A percentile compares a stretch with the other conserved stretches of the same genome.
Conservation (phyloP, 2,113 vertebrate genomes). For the Microcebus murinus region DNA sequence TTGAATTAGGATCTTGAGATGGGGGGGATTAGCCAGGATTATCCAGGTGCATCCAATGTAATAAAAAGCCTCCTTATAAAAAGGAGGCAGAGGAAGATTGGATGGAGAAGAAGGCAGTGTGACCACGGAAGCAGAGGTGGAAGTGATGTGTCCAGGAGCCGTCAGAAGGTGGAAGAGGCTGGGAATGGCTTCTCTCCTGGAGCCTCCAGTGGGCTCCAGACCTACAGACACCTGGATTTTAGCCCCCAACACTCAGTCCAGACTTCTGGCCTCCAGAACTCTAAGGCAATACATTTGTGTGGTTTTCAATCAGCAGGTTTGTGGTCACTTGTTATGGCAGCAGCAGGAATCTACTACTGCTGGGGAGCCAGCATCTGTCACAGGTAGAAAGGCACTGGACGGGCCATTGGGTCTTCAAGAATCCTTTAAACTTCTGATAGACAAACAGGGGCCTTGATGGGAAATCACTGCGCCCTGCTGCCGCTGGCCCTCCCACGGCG, state of each 20-base stretch:
- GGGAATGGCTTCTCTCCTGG: not conserved
- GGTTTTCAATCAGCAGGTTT: not conserved
- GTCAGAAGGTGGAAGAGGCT: not conserved
- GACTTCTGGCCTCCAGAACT: not conserved
- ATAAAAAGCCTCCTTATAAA: not conserved
- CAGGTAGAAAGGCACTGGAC: not conserved
- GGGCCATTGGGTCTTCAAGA: not conserved
- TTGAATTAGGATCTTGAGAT: constrained; percentile 1
- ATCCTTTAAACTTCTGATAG: not conserved
- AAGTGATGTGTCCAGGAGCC: not conserved
- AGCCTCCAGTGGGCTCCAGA: not conserved
- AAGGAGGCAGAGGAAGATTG: not conserved
- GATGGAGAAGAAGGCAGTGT: not conserved
- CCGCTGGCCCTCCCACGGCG: not conserved
- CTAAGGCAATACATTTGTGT: not conserved
- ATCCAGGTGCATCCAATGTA: not conserved
- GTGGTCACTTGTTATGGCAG: not conserved
- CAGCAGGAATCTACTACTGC: not conserved
- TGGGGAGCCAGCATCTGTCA: not conserved
- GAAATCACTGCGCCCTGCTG: not conserved
- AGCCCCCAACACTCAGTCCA: not conserved
- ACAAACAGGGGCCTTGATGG: not conserved
- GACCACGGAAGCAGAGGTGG: not conserved
- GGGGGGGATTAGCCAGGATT: not conserved
- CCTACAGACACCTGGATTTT: not conserved